A percentile compares a stretch with the other conserved stretches of the same genome.
phyloP scores from a whole-genome alignment of 2,888 invertebrate genomes.

The Drosophila ochracea region DNA sequence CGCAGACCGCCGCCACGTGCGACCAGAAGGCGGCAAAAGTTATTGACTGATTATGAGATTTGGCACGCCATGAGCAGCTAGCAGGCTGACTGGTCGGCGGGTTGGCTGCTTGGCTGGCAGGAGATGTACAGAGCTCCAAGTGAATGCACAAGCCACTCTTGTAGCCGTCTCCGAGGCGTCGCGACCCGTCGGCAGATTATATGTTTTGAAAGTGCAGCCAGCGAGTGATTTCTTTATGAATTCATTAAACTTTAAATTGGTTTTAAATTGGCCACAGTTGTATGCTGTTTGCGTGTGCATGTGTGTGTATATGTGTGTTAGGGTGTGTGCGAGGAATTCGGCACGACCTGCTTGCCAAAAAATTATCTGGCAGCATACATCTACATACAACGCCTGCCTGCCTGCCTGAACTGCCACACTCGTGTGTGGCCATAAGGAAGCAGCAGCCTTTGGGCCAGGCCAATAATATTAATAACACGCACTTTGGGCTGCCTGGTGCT shows the following conservation, averaged over 20 bases:
- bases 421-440: slow-evolving; percentile 56
- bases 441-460: slow-evolving; percentile 64
- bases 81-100: slow-evolving; percentile 8
- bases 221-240: slow-evolving; percentile 80
- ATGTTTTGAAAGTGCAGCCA: slow-evolving; percentile 79
- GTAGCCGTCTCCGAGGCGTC: slow-evolving; percentile 42
- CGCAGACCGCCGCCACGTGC: slow-evolving; percentile 69
- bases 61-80: slow-evolving; percentile 72
- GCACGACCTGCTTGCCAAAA: slow-evolving; percentile 76
- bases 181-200: slow-evolving; percentile 75
- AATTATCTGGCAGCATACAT: slow-evolving; percentile 72
- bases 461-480: slow-evolving; percentile 81
- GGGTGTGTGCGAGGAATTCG: slow-evolving; percentile 65
- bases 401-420: slow-evolving; percentile 20
- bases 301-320: slow-evolving; percentile 32
- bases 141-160: slow-evolving; percentile 45
- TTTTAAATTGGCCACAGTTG: slow-evolving; percentile 77
- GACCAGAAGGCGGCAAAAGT: slow-evolving; percentile 78
- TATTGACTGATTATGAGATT: slow-evolving; percentile 82
- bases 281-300: slow-evolving; percentile 23
- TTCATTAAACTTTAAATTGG: slow-evolving; percentile 82
- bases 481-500: slow-evolving; percentile 64
- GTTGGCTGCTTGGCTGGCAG: not conserved
- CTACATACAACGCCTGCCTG: slow-evolving; percentile 41
- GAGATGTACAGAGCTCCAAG: slow-evolving; percentile 21